Evolutionary conservation across 1,140 invertebrate genomes (phyloP), one percentile per base, ranked within the genome.

Genomic region (Macrotrachela quadricornifera): DNA sequence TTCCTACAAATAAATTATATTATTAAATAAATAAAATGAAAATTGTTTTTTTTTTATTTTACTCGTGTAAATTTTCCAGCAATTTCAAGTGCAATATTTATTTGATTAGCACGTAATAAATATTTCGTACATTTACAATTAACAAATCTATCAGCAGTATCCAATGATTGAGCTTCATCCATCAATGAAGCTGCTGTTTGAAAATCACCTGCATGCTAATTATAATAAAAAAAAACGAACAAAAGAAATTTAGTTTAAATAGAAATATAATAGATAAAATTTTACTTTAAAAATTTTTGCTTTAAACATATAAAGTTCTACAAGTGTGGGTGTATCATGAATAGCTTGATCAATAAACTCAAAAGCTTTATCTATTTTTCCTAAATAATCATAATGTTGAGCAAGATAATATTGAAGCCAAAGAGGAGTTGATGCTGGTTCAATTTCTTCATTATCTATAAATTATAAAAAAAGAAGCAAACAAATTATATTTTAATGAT

Each of bases 51-150:
- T n/a, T n/a, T n/a, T 40, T 17, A 36, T 66, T 63, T 62, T 66
- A 78, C 87, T 59, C 91, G 78, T 0, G 92, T 97, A 65, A 97
- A 97, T 68, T 96, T 96, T 18, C 84, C 80, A 67, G 90, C 94
- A 66, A 92, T 94, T 57, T 91, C 83, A 71, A 95, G 87, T 0
- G 90, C 90, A 64, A 88, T 81, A 67, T 81, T 80, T n/a, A 96
- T 76, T 60, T 83, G 74, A 65, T 90, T 86, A 1, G 87, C 90
- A 46, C 87, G 74, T 50, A 97, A 73, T 81, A 96, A 85, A 64
- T 97, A 97, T 68, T 96, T 94, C 60, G 88, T 87, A 76, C 88
- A 92, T 72, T 96, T 96, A 52, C 85, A 94, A 73, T 99, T 99
- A 55, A 97, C 85, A 70, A 95, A 99, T 45, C 94, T 76, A 72